phyloP scores from a whole-genome alignment of 2,113 vertebrate species.

The Ptilonorhynchus violaceus region DNA sequence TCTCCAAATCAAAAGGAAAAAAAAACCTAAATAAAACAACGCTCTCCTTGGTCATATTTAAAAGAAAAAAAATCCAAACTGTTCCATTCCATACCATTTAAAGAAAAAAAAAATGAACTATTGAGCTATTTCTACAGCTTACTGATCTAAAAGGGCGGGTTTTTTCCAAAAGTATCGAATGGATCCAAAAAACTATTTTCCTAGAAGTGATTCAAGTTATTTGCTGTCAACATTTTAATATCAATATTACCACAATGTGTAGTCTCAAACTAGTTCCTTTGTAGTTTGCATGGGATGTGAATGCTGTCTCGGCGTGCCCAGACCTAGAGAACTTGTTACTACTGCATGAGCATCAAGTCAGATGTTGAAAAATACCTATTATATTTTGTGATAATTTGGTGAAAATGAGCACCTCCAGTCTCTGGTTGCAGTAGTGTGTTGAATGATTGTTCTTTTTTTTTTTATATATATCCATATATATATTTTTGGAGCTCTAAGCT shows the following conservation, averaged over 20 bases:
- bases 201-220: conserved; percentile 70
- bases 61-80: conserved; percentile 8
- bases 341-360: conserved; percentile 83
- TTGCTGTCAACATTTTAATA: conserved; percentile 80
- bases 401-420: conserved; percentile 73
- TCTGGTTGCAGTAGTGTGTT: conserved; percentile 78
- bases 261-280: conserved; percentile 83
- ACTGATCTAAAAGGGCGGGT: conserved; percentile 17
- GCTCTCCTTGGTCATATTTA: conserved; percentile 7
- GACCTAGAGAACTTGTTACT: conserved; percentile 75
- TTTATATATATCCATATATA: conserved; percentile 68
- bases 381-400: conserved; percentile 78
- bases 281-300: conserved; percentile 90
- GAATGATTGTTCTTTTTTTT: conserved; percentile 72
- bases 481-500: conserved; percentile 82
- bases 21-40: background rate
- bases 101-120: background rate
- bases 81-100: conserved; percentile 59
- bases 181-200: conserved; percentile 74
- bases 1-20: conserved; percentile 36
- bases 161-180: conserved; percentile 63
- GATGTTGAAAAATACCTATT: conserved; percentile 74
- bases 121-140: conserved; percentile 30
- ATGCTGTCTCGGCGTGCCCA: conserved; percentile 83
- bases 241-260: conserved; percentile 83